Base-by-base conservation (phyloP, 2,797 vertebrate genomes). In the Nasua narica region DNA sequence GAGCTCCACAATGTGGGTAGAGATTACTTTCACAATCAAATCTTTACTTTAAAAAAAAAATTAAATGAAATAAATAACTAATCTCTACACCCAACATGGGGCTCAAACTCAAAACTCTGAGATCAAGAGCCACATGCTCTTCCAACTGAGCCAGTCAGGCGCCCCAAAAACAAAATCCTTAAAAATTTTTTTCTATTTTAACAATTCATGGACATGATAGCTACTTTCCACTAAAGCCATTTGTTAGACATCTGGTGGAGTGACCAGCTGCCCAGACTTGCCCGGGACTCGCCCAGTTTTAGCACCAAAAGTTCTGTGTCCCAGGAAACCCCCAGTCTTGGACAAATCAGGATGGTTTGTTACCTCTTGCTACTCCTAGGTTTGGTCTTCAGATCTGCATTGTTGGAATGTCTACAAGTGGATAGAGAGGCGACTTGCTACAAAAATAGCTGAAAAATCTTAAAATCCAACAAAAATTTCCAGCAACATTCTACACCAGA, bases 381-480 rank as follows among this genome's bases (percentile, higher is more conserved):
- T 91, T 50, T 89, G n/a, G 16, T 48, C 50, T 77, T 40, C 62
- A 60, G 40, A 84, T 62, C 19, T 90, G 52, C 3, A 72, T 11
- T 48, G 8, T 23, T 60, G 1, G 56, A 50, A 13, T 46, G 3
- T 54, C 10, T 60, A 81, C 58, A 86, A 50, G 11, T 43, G 52
- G 40, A 70, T 12, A 88, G 72, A 82, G 81, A 60, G 4, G 19
- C 46, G 14, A 40, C 19, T 13, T 60, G 11, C 35, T 56, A 54
- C 3, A 74, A 92, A 96, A 91, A 56, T 19, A 90, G 12, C 76
- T 54, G 46, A 74, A 85, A 37, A 54, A 37, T 0, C 32, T 86
- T 48, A 29, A 94, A 89, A 74, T 77, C 54, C 32, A 92, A 18
- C 37, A 29, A 69, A 87, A 96, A 62, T 87, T 65, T 96, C 72